A percentile compares a stretch with the other conserved stretches of the same genome.
These are phyloP conservation scores for Halcyon smyrnensis DNA, from an alignment of 2,797 vertebrate species.

Conservation along the genomic window DNA sequence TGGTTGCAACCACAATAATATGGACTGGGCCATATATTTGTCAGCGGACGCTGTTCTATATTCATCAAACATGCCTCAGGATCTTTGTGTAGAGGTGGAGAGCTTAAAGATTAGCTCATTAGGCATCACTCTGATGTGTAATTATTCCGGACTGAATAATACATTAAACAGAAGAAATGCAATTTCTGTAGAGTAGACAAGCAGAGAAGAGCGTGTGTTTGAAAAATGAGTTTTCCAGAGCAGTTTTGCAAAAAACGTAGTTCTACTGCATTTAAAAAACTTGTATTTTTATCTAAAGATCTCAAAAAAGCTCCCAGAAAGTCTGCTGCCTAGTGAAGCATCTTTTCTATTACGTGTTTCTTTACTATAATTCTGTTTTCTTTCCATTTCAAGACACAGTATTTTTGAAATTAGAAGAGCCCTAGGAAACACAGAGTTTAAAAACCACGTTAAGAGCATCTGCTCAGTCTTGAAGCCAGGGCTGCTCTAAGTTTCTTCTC, in stretches of 20 bases:
- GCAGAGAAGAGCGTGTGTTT: neutral
- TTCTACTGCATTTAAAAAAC: neutral
- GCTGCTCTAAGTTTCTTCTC: neutral
- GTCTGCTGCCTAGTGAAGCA: neutral
- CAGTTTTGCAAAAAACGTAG: neutral
- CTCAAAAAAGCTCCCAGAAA: neutral
- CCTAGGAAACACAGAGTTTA: neutral
- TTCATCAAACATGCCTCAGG: neutral
- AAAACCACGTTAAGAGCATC: neutral
- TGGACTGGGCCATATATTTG: neutral
- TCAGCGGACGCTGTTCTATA: neutral
- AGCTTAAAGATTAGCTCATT: conserved; percentile 11
- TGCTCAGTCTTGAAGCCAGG: neutral
- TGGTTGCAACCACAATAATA: conserved; percentile 7
- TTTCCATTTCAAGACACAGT: neutral
- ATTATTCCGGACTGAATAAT: neutral
- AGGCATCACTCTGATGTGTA: conserved; percentile 27
- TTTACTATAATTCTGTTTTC: neutral
- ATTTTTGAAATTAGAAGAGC: neutral
- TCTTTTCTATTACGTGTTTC: neutral
- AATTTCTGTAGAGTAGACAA: neutral
- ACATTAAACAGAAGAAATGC: neutral
- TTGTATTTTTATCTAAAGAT: neutral
- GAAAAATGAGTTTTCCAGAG: neutral
- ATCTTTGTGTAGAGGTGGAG: neutral